phyloP scores from a whole-genome alignment of 2,888 invertebrate genomes.

The Gymnoscelis rufifasciata region DNA sequence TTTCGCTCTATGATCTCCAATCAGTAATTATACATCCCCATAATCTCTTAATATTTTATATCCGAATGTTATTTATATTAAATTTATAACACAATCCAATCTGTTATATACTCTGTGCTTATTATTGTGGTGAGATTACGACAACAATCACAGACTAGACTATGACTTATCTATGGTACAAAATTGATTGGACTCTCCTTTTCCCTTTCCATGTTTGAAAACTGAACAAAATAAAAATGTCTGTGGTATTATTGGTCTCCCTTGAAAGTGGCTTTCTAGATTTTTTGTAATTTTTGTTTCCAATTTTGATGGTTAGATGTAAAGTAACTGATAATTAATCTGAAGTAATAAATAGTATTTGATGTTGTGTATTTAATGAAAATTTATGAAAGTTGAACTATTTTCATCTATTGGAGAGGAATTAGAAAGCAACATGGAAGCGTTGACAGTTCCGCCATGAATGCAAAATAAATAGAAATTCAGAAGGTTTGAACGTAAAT shows the following conservation, averaged over 20 bases:
- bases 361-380: background rate
- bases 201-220: background rate
- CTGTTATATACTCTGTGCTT: too few relatives aligned
- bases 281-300: slow-evolving; percentile 43
- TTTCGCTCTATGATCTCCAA: too few relatives aligned
- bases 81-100: too few relatives aligned
- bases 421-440: slow-evolving; percentile 80
- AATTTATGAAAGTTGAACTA: background rate
- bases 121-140: too few relatives aligned
- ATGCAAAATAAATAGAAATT: slow-evolving; percentile 80
- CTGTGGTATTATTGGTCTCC: slow-evolving; percentile 2
- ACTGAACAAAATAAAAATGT: background rate
- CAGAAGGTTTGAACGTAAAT: slow-evolving; percentile 54
- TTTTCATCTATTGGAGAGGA: slow-evolving; percentile 21
- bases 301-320: slow-evolving; percentile 23
- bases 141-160: too few relatives aligned
- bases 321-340: slow-evolving; percentile 1
- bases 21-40: too few relatives aligned
- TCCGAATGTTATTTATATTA: too few relatives aligned
- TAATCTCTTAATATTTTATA: too few relatives aligned
- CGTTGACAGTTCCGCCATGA: slow-evolving; percentile 80
- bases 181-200: background rate
- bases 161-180: background rate
- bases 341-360: slow-evolving; percentile 2
- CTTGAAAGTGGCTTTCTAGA: slow-evolving; percentile 73